Conservation (phyloP, 92 coral and sea anemone genomes). For the Palythoa grandiflora region DNA sequence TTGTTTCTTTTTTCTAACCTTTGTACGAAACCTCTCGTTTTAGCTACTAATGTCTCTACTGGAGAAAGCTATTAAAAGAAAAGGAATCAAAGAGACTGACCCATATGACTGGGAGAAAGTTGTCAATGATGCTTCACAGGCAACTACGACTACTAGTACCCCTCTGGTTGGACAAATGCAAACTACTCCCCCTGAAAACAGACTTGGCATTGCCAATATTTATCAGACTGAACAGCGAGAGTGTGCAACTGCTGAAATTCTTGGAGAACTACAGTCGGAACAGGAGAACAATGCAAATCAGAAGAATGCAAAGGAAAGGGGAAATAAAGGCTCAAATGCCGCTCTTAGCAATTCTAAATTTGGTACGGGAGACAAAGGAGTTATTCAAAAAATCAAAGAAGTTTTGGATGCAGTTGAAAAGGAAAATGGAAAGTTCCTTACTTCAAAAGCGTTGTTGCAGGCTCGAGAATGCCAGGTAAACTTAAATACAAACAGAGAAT, state of each 20-base stretch:
- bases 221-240: slow-evolving; percentile 70
- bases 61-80: slow-evolving; percentile 85
- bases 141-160: slow-evolving; percentile 90
- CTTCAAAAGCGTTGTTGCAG: slow-evolving; percentile 45
- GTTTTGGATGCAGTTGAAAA: slow-evolving; percentile 84
- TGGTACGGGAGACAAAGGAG: slow-evolving; percentile 81
- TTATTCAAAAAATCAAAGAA: slow-evolving; percentile 80
- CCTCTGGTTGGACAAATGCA: slow-evolving; percentile 82
- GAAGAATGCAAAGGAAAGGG: slow-evolving; percentile 62
- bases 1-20: neutral
- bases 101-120: slow-evolving; percentile 94
- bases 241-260: slow-evolving; percentile 73
- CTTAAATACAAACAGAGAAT: too few relatives aligned
- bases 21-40: neutral
- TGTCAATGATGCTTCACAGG: slow-evolving; percentile 73
- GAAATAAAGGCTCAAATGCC: slow-evolving; percentile 34
- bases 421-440: slow-evolving; percentile 70
- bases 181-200: slow-evolving; percentile 87
- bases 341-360: slow-evolving; percentile 48
- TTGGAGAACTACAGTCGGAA: slow-evolving; percentile 82
- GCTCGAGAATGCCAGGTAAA: slow-evolving; percentile 22
- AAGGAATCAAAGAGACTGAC: slow-evolving; percentile 84
- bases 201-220: slow-evolving; percentile 63
- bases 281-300: slow-evolving; percentile 63
- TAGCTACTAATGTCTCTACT: slow-evolving; percentile 78